phyloP scores from a whole-genome alignment of 2,888 invertebrate genomes.

The Ormyrus nitidulus region DNA sequence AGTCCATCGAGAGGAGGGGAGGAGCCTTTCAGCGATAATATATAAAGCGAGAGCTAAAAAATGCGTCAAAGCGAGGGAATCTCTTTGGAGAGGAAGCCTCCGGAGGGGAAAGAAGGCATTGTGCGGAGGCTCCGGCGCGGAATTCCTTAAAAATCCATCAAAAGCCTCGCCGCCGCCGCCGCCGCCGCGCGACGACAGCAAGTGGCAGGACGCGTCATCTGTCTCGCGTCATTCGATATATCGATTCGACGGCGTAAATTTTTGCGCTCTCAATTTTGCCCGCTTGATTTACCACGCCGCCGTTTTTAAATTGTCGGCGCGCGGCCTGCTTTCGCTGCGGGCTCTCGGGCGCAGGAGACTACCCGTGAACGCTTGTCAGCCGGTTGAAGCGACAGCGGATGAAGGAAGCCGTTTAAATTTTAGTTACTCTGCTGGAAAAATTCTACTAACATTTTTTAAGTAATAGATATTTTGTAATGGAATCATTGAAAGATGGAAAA shows the following conservation, averaged over 20 bases:
- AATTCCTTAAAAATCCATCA: constrained; percentile 49
- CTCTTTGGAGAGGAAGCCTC: neutral
- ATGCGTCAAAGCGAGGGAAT: neutral
- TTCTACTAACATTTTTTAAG: no score
- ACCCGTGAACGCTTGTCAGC: no score
- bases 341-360: no score
- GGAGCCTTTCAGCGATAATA: constrained; percentile 27
- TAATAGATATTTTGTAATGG: no score
- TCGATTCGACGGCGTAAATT: constrained; percentile 28
- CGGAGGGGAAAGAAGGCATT: constrained; percentile 19
- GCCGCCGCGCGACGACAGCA: no score
- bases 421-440: no score
- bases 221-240: constrained; percentile 34
- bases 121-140: neutral
- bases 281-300: constrained; percentile 19
- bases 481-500: no score
- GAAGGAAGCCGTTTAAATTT: no score
- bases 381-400: no score
- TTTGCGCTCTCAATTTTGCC: neutral
- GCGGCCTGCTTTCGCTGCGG: no score
- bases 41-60: neutral
- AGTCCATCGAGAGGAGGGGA: constrained; percentile 32
- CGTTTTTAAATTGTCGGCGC: neutral
- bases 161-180: neutral
- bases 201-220: constrained; percentile 2